Evolutionary conservation across 2,797 vertebrate species (phyloP).

Genomic region (Xenopus petersii): DNA sequence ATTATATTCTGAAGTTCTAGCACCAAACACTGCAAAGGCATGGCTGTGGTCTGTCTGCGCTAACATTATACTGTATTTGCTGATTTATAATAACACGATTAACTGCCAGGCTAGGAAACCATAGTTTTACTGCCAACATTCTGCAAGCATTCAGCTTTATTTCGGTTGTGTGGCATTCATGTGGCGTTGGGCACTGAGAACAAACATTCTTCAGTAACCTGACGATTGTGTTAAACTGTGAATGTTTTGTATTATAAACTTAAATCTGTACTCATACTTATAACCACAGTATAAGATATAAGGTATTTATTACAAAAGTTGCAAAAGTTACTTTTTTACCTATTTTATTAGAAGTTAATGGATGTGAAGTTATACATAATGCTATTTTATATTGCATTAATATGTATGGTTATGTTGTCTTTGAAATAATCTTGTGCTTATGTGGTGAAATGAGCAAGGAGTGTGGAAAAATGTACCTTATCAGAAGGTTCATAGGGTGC

Average conservation of each 20-base stretch:
- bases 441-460: background rate
- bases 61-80: too few relatives aligned
- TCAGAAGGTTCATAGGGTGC: too few relatives aligned
- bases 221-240: constrained; percentile 31
- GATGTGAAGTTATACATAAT: constrained; percentile 8
- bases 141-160: background rate
- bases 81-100: too few relatives aligned
- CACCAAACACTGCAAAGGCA: constrained; percentile 7
- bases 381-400: constrained; percentile 25
- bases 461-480: too few relatives aligned
- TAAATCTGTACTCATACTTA: constrained; percentile 14
- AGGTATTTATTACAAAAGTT: constrained; percentile 30
- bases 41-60: constrained; percentile 6
- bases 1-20: constrained; percentile 8
- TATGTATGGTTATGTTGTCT: background rate
- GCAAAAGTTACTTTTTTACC: constrained; percentile 29
- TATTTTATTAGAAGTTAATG: constrained; percentile 35
- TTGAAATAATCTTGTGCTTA: background rate
- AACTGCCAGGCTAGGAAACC: background rate
- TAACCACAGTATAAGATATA: constrained; percentile 9
- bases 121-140: constrained; percentile 13
- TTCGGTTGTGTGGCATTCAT: constrained; percentile 4
- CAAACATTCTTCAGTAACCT: constrained; percentile 7
- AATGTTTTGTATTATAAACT: constrained; percentile 36
- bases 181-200: constrained; percentile 23